Evolutionary conservation across 2,113 vertebrate genomes (phyloP).

Genomic region (Maylandia zebra): DNA sequence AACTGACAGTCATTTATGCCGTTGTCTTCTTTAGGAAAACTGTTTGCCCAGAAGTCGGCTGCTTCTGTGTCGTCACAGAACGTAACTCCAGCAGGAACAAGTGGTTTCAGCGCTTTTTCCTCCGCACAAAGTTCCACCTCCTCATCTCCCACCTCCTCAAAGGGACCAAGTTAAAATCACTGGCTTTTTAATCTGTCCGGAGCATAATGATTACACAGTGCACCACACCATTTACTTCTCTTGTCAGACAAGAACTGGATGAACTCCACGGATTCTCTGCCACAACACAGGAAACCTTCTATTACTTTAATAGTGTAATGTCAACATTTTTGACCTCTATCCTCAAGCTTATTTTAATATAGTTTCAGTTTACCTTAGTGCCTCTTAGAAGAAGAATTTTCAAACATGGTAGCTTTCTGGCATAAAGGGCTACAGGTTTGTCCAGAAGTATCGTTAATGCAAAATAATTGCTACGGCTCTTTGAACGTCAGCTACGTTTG

Average conservation of each 20-base stretch:
- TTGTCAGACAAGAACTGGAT: slow-evolving; percentile 1
- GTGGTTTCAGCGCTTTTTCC: slow-evolving; percentile 64
- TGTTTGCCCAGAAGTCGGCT: slow-evolving; percentile 71
- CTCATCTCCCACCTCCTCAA: slow-evolving; percentile 68
- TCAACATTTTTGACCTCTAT: neutral
- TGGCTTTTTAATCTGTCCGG: neutral
- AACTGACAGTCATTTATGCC: neutral
- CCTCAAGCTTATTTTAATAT: neutral
- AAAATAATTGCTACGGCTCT: neutral
- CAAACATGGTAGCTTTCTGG: neutral
- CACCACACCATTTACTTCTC: neutral
- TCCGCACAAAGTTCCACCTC: slow-evolving; percentile 60
- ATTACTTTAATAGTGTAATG: neutral
- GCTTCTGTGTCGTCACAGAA: slow-evolving; percentile 46
- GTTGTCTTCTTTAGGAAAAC: slow-evolving; percentile 48
- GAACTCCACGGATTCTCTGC: neutral
- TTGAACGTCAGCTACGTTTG: neutral
- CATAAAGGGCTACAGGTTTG: too few species aligned
- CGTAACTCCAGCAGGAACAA: slow-evolving; percentile 57
- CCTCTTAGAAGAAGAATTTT: slow-evolving; percentile 18
- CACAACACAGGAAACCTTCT: neutral
- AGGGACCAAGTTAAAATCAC: slow-evolving; percentile 55
- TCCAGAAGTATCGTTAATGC: neutral
- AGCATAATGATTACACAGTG: neutral
- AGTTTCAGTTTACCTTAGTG: slow-evolving; percentile 37